These are phyloP conservation scores for Pteronotus mesoamericanus DNA, from an alignment of 2,797 vertebrate species.

Conservation along the genomic window DNA sequence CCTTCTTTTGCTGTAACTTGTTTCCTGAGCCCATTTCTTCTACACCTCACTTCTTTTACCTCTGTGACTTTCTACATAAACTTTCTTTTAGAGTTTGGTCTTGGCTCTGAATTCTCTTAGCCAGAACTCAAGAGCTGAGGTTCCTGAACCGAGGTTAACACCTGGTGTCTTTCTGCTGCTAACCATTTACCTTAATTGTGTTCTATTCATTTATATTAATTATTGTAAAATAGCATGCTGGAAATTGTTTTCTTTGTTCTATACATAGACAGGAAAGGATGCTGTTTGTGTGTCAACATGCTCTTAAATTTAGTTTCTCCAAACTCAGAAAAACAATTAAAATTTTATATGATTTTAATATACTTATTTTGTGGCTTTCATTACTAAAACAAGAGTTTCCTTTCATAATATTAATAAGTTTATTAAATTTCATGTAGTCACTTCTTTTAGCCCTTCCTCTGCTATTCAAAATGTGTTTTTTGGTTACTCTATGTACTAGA, in stretches of 20 bases:
- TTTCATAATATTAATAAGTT: not conserved
- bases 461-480: not conserved
- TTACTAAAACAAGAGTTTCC: not conserved
- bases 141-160: not conserved
- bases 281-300: not conserved
- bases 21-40: not conserved
- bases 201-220: slow-evolving; percentile 19
- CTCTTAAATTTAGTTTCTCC: not conserved
- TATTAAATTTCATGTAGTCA: not conserved
- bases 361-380: not conserved
- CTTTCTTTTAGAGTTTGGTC: not conserved
- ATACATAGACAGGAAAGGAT: not conserved
- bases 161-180: not conserved
- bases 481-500: not conserved
- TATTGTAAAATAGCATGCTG: not conserved
- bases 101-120: not conserved
- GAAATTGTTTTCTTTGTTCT: slow-evolving; percentile 19
- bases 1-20: not conserved
- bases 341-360: slow-evolving; percentile 14
- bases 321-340: not conserved
- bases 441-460: not conserved
- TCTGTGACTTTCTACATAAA: not conserved
- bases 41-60: not conserved
- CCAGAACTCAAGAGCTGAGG: not conserved
- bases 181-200: not conserved